Percentiles rank a stretch among this genome's conserved stretches.
Evolutionary conservation across 2,113 vertebrate genomes (phyloP).

Genomic region (Bos taurus): DNA sequence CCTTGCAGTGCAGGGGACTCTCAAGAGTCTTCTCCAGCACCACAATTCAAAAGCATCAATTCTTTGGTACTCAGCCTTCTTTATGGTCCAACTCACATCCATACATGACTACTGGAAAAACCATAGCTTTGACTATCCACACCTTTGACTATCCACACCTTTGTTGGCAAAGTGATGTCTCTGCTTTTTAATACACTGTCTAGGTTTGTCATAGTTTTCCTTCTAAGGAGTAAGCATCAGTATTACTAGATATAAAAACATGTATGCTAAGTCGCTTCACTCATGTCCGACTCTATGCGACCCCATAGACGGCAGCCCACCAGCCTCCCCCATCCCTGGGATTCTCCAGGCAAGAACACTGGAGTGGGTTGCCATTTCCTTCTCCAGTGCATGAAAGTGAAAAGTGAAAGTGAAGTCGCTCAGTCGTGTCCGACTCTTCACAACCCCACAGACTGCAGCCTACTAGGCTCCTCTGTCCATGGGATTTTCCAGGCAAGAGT

Average conservation of each 20-base stretch:
- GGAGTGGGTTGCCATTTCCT: too few species aligned
- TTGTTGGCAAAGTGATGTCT: not conserved
- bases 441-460: too few species aligned
- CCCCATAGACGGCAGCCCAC: too few species aligned
- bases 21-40: not conserved
- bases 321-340: too few species aligned
- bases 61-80: not conserved
- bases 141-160: not conserved
- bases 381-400: too few species aligned
- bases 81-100: not conserved
- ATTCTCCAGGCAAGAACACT: too few species aligned
- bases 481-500: too few species aligned
- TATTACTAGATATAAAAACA: not conserved
- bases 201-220: not conserved
- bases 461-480: too few species aligned
- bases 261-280: too few species aligned
- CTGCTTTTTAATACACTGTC: not conserved
- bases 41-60: not conserved
- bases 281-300: too few species aligned
- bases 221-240: not conserved
- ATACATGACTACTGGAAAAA: not conserved
- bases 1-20: not conserved
- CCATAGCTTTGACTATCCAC: not conserved
- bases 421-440: too few species aligned
- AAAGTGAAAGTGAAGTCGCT: too few species aligned